These are phyloP conservation scores for Dipodomys merriami DNA, from an alignment of 2,113 vertebrate species.

Conservation along the genomic window DNA sequence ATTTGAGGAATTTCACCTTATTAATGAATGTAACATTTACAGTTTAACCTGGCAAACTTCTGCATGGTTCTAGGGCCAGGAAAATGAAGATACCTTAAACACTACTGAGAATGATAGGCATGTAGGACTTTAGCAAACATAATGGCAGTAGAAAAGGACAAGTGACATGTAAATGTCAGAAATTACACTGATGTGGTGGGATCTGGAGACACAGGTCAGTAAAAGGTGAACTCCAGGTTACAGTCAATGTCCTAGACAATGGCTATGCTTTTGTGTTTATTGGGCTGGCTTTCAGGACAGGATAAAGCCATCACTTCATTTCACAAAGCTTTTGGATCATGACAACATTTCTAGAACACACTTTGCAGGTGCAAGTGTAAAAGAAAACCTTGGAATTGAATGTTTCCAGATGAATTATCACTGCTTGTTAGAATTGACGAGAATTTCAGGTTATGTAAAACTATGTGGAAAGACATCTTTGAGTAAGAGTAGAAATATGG, in stretches of 20 bases:
- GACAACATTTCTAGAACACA: not conserved
- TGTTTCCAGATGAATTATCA: not conserved
- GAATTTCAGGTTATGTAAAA: not conserved
- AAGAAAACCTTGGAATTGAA: not conserved
- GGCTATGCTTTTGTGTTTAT: not conserved
- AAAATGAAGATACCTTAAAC: not conserved
- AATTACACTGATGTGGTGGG: not conserved
- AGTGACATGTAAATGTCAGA: not conserved
- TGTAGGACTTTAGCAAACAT: not conserved
- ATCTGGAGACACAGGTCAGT: not conserved
- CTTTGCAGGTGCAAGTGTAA: not conserved
- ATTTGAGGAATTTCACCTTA: not conserved
- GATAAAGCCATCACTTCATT: not conserved
- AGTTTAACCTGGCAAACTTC: not conserved
- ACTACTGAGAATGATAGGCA: not conserved
- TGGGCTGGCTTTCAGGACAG: rapidly evolving
- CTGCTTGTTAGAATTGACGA: not conserved
- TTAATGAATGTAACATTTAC: not conserved
- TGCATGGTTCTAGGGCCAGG: not conserved
- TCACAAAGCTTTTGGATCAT: not conserved
- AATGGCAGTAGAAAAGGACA: not conserved
- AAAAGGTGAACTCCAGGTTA: not conserved
- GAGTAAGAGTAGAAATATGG: not conserved
- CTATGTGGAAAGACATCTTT: not conserved
- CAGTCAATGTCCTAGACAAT: not conserved